phyloP scores from a whole-genome alignment of 92 coral and sea anemone genomes.

The Actinostola sp. region DNA sequence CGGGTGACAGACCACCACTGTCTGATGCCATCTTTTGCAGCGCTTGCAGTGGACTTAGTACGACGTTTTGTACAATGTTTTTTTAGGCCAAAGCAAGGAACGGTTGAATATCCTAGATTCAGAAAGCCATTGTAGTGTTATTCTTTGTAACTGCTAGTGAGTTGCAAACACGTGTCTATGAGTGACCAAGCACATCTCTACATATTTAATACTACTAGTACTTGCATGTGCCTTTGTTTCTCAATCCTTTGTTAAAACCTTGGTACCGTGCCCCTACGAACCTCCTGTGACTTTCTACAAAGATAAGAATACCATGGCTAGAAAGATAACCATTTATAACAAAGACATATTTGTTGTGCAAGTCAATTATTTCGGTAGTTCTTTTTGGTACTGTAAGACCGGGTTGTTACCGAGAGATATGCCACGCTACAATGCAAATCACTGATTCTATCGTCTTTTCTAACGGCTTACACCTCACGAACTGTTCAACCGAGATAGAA shows the following conservation, averaged over 20 bases:
- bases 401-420: neutral
- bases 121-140: neutral
- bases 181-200: slow-evolving; percentile 42
- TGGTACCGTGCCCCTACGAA: neutral
- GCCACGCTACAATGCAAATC: slow-evolving; percentile 12
- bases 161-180: slow-evolving; percentile 65
- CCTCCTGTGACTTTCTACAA: neutral
- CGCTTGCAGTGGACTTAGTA: no score
- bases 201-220: slow-evolving; percentile 58
- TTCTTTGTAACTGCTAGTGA: slow-evolving; percentile 3
- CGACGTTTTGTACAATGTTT: no score
- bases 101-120: neutral
- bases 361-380: neutral
- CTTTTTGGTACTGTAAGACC: neutral
- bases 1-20: slow-evolving; percentile 36
- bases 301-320: no score
- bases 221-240: slow-evolving; percentile 41
- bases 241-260: slow-evolving; percentile 27
- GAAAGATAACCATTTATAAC: neutral
- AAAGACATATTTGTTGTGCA: no score
- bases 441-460: neutral
- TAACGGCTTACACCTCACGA: neutral
- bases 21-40: slow-evolving; percentile 24
- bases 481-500: slow-evolving; percentile 3
- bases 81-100: no score